Percentiles rank a stretch among this genome's conserved stretches.
Conservation (phyloP, 37 sponge, comb jelly and placozoan species). For the Aplysina aerophoba region DNA sequence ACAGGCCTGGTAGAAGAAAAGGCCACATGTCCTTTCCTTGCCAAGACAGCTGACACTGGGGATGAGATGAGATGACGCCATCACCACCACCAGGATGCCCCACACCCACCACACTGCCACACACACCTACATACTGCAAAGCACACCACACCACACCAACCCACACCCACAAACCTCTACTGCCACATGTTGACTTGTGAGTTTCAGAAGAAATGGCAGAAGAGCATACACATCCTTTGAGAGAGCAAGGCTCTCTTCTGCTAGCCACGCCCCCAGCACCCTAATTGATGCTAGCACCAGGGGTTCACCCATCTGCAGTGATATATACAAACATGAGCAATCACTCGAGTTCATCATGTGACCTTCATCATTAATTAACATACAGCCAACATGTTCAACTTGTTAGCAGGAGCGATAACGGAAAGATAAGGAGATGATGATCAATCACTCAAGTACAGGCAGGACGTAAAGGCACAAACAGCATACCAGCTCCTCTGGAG, state of each 20-base stretch:
- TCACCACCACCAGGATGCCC: no score
- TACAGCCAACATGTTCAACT: no score
- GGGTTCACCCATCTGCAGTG: not conserved
- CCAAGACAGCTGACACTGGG: not conserved
- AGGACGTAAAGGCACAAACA: not conserved
- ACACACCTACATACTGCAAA: not conserved
- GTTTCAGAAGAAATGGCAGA: conserved; percentile 58
- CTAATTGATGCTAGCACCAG: conserved; percentile 42
- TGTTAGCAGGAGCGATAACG: no score
- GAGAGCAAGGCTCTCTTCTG: conserved; percentile 70
- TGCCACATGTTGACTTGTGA: conserved; percentile 10
- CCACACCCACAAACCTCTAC: no score
- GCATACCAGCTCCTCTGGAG: not conserved
- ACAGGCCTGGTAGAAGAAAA: conserved; percentile 70
- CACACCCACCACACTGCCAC: not conserved
- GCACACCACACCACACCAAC: no score
- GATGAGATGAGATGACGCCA: no score
- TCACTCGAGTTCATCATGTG: no score
- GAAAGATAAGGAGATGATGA: no score
- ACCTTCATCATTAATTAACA: no score
- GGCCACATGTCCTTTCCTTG: conserved; percentile 23
- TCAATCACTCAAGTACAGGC: no score
- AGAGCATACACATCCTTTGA: conserved; percentile 46
- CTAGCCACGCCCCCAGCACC: conserved; percentile 83
- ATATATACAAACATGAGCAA: not conserved